Evolutionary conservation across 2,888 invertebrate genomes (phyloP).

Genomic region (Melipona bicolor): DNA sequence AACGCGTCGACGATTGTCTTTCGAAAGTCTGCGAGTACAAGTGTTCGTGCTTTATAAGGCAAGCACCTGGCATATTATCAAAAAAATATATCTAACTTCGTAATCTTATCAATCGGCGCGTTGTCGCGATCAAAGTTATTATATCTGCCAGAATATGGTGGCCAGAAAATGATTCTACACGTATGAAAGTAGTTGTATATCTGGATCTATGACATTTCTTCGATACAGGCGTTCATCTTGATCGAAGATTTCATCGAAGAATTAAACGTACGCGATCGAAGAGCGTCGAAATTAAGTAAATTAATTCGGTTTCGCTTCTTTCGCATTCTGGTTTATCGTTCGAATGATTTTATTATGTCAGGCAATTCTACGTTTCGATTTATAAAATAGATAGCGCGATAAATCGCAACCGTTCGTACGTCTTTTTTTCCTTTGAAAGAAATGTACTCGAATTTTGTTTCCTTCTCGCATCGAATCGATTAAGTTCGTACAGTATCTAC

Average conservation of each 20-base stretch:
- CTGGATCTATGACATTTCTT: conserved; percentile 41
- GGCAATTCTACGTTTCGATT: not conserved
- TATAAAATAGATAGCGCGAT: not conserved
- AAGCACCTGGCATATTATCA: conserved; percentile 46
- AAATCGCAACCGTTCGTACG: not conserved
- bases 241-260: conserved; percentile 19
- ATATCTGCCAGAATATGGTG: conserved; percentile 26
- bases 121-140: conserved; percentile 44
- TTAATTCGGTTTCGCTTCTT: not conserved
- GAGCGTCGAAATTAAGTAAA: conserved; percentile 28
- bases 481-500: not conserved
- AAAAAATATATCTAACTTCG: conserved; percentile 38
- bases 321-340: conserved; percentile 29
- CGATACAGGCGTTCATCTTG: not conserved
- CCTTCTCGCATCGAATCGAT: not conserved
- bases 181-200: conserved; percentile 10
- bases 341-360: not conserved
- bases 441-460: not conserved
- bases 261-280: conserved; percentile 17
- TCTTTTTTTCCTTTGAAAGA: not conserved
- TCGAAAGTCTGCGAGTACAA: conserved; percentile 41
- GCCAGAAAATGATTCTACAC: conserved; percentile 43
- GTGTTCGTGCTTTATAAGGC: conserved; percentile 64
- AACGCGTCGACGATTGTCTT: conserved; percentile 29
- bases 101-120: conserved; percentile 70